Base-by-base conservation (phyloP, 1,140 invertebrate species). In the Zaprionus africanus region DNA sequence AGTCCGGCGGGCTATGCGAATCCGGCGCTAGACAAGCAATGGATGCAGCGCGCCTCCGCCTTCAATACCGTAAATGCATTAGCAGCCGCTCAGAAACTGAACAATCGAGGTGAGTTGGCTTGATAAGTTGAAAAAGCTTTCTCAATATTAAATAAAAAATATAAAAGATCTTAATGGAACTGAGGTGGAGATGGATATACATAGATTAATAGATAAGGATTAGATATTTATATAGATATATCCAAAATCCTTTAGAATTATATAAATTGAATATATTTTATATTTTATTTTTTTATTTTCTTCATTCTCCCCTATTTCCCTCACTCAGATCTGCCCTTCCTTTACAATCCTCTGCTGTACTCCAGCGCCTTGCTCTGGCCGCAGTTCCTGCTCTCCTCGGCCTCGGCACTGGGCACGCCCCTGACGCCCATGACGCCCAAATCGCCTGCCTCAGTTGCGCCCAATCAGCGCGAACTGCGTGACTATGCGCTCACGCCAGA, bases 311-410 rank as follows among this genome's bases (percentile, higher is more conserved):
- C 58, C 15, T 31, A 19, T 19, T n/a, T 46, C 6, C n/a, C n/a
- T 6, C 36, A 38, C 19, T 0, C 53, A 92, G 91, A 92, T 82
- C 58, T 92, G 36, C 90, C 90, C 24, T 82, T 93, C 17, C 67
- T 92, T 5, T 92, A 92, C 77, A 93, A 93, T 72, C 91, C 92
- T 11, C 62, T 93, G 53, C 79, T 93, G 26, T 93, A 93, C 79
- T 92, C 92, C 19, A 92, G 91, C 69, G 91, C 91, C 2, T 36
- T 92, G 61, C 68, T 93, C 26, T 93, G 91, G 92, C 92, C 91
- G 26, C 92, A 92, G 28, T 91, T 92, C 63, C 62, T 93, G 36
- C 75, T 93, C 26, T 91, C 81, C 19, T 92, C 91, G 17, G 84
- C 88, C 34, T 82, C 86, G 1, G 81, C 86, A 5, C 34, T 92